Evolutionary conservation across 1,140 invertebrate genomes (phyloP).

Genomic region (Trichogramma pretiosum): DNA sequence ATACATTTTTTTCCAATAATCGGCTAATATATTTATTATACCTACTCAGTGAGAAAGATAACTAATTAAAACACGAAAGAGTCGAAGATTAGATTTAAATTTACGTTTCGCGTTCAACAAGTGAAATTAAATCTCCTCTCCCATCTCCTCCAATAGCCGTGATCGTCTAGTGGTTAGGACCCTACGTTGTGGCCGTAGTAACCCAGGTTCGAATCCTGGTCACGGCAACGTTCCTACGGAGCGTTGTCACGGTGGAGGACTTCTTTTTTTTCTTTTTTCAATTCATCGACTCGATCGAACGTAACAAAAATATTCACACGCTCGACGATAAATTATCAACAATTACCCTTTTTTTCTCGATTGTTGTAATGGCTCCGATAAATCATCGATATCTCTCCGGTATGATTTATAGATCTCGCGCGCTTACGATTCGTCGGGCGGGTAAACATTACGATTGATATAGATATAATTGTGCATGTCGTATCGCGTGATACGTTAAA

Average conservation of each 20-base stretch:
- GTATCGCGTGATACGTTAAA: too few species aligned
- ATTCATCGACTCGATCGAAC: too few species aligned
- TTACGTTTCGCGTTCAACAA: not conserved
- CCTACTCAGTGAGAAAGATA: not conserved
- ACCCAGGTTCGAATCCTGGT: conserved; percentile 89
- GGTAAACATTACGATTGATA: too few species aligned
- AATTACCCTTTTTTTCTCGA: too few species aligned
- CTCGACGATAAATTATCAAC: too few species aligned
- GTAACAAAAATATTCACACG: too few species aligned
- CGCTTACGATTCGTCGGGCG: too few species aligned
- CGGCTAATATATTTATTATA: not conserved
- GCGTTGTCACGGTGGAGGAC: conserved; percentile 13
- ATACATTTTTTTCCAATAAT: not conserved
- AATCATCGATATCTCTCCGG: too few species aligned
- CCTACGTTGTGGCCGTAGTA: conserved; percentile 85
- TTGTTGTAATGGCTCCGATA: too few species aligned
- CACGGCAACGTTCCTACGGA: conserved; percentile 51
- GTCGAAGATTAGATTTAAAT: not conserved
- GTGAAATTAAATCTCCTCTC: not conserved
- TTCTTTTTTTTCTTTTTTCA: conserved; percentile 6
- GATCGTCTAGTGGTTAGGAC: conserved; percentile 78
- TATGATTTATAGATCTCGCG: too few species aligned
- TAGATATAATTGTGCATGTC: too few species aligned
- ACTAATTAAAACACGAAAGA: not conserved
- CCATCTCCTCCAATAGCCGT: conserved; percentile 49